Percentiles rank a stretch among this genome's conserved stretches.
phyloP scores from a whole-genome alignment of 2,797 vertebrate genomes.

The Rhynchotus rufescens region DNA sequence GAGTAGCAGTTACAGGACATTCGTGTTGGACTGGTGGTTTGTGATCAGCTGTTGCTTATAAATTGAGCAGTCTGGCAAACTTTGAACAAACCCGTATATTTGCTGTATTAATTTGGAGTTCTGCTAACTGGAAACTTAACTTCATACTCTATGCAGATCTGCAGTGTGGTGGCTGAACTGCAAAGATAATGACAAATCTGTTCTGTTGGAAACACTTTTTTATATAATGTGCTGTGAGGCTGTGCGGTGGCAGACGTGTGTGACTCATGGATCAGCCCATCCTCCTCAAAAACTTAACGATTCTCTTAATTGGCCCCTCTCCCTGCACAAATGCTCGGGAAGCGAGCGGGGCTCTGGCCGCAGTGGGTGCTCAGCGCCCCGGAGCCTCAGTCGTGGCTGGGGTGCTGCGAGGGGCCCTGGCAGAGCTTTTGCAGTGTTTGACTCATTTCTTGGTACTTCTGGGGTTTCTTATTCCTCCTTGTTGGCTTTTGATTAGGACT shows the following conservation, averaged over 20 bases:
- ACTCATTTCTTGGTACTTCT: neutral
- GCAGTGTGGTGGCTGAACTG: neutral
- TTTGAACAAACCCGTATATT: neutral
- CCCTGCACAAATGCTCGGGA: neutral
- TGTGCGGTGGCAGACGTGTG: neutral
- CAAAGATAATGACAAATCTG: neutral
- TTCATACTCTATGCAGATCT: neutral
- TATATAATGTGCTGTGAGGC: neutral
- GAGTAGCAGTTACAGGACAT: neutral
- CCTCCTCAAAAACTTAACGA: neutral
- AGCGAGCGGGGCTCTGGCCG: neutral
- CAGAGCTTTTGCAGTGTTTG: neutral
- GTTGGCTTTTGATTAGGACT: neutral
- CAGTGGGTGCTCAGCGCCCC: neutral
- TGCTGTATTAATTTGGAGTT: neutral
- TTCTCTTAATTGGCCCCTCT: neutral
- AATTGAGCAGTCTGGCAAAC: neutral
- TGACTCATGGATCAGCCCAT: neutral
- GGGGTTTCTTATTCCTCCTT: neutral
- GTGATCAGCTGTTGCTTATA: neutral
- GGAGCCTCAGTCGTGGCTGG: neutral
- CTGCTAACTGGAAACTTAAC: neutral
- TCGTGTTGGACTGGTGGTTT: neutral
- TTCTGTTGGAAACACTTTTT: slow-evolving; percentile 10
- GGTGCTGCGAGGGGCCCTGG: neutral